phyloP scores from a whole-genome alignment of 2,113 vertebrate genomes.

The Ranitomeya variabilis region DNA sequence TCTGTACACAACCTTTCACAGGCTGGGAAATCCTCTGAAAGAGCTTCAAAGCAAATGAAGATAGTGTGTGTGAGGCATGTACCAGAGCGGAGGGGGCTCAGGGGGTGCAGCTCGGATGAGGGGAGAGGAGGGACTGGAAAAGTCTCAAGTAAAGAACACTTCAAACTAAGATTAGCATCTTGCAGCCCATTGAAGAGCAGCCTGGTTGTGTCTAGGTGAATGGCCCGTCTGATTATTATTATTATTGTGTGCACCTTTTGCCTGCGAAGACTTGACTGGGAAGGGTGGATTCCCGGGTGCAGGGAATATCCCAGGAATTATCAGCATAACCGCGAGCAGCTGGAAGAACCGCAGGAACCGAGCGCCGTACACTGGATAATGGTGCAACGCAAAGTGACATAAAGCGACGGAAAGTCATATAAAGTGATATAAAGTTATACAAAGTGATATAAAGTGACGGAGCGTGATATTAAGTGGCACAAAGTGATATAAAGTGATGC shows the following conservation, averaged over 20 bases:
- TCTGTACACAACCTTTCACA: constrained; percentile 49
- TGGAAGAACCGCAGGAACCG: background rate
- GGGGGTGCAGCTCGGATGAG: constrained; percentile 39
- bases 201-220: constrained; percentile 46
- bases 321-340: background rate
- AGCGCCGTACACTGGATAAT: background rate
- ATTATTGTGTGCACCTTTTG: constrained; percentile 54
- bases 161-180: constrained; percentile 62
- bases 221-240: constrained; percentile 34
- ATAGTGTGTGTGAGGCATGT: constrained; percentile 52
- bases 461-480: no score
- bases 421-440: no score
- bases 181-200: background rate
- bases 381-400: background rate
- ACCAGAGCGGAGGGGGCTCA: constrained; percentile 10
- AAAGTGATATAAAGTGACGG: no score
- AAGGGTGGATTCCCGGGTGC: constrained; percentile 33
- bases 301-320: constrained; percentile 19
- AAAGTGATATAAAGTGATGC: no score
- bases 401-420: no score
- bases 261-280: constrained; percentile 53
- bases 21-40: constrained; percentile 55
- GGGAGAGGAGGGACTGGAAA: constrained; percentile 51
- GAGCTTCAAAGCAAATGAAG: constrained; percentile 59
- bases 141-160: constrained; percentile 55